These are phyloP conservation scores for Clinocottus analis DNA, from an alignment of 2,113 vertebrate species.

Conservation along the genomic window DNA sequence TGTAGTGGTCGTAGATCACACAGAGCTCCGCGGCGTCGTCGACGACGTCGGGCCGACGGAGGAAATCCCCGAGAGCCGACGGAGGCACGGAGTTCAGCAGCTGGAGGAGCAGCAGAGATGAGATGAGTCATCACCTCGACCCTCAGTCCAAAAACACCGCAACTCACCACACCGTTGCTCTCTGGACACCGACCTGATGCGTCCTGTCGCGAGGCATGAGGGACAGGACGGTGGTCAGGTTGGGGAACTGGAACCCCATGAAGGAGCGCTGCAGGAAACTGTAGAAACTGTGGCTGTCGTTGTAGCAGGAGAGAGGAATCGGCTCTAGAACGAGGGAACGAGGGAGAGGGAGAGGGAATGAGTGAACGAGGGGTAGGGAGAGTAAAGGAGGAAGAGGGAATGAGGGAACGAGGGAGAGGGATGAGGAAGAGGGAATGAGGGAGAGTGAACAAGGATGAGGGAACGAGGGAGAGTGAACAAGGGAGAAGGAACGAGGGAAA, in stretches of 20 bases:
- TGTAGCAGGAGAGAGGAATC: constrained; percentile 74
- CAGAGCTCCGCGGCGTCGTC: constrained; percentile 67
- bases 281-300: constrained; percentile 74
- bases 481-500: too few species aligned
- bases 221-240: constrained; percentile 75
- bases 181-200: constrained; percentile 66
- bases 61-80: constrained; percentile 63
- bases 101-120: constrained; percentile 56
- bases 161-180: too few species aligned
- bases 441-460: too few species aligned
- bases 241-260: constrained; percentile 80
- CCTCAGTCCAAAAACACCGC: background rate
- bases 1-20: constrained; percentile 70
- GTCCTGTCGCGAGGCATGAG: constrained; percentile 67
- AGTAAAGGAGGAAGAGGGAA: background rate
- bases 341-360: background rate
- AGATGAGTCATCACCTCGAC: background rate
- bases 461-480: too few species aligned
- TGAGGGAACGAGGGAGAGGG: too few species aligned
- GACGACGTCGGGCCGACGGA: constrained; percentile 54
- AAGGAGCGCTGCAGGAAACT: constrained; percentile 72
- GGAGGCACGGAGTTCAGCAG: constrained; percentile 79
- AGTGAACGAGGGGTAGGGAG: background rate
- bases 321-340: constrained; percentile 54
- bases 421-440: too few species aligned